phyloP scores from a whole-genome alignment of 2,797 vertebrate species.

The Sebastes minor region DNA sequence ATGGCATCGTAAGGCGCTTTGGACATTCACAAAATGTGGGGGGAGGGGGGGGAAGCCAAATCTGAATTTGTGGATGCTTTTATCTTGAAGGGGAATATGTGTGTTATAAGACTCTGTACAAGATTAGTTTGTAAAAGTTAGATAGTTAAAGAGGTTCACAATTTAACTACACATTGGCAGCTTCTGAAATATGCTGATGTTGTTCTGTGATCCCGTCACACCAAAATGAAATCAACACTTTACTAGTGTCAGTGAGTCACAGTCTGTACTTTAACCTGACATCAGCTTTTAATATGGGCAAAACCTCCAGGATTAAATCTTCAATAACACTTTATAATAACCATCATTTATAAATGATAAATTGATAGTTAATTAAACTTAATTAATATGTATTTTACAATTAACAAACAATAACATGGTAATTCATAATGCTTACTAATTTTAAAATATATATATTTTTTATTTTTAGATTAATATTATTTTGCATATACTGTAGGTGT shows the following conservation, averaged over 20 bases:
- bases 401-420: too few relatives aligned
- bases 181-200: constrained; percentile 33
- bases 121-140: constrained; percentile 32
- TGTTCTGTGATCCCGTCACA: background rate
- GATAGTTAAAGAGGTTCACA: background rate
- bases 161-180: constrained; percentile 4
- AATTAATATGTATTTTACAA: too few relatives aligned
- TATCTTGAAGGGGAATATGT: constrained; percentile 15
- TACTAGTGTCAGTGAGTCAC: background rate
- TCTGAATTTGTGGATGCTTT: constrained; percentile 31
- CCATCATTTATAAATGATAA: too few relatives aligned
- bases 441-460: too few relatives aligned
- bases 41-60: constrained; percentile 7
- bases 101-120: constrained; percentile 59
- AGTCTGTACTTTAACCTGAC: background rate
- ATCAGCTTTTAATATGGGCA: background rate
- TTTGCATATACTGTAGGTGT: too few relatives aligned
- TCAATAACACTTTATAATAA: too few relatives aligned
- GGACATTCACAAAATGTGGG: constrained; percentile 67
- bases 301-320: background rate
- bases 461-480: too few relatives aligned
- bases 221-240: background rate
- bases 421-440: too few relatives aligned
- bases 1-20: constrained; percentile 75
- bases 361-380: too few relatives aligned